Conservation (phyloP, 2,888 invertebrate genomes). For the Calameuta filiformis region DNA sequence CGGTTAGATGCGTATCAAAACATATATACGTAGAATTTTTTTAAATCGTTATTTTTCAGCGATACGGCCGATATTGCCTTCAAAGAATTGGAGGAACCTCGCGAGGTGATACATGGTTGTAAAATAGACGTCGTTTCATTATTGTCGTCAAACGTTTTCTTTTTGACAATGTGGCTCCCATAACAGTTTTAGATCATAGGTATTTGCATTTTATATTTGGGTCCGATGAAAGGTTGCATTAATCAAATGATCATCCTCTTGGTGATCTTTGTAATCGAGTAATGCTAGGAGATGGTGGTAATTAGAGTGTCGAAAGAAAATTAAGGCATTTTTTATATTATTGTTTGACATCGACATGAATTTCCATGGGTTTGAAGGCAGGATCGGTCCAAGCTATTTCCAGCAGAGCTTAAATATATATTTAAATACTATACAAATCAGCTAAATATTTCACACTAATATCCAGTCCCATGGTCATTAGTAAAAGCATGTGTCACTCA, state of each 20-base stretch:
- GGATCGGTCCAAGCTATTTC: neutral
- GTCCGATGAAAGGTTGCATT: neutral
- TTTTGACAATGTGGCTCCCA: neutral
- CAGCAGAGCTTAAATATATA: slow-evolving; percentile 5
- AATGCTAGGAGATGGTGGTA: neutral
- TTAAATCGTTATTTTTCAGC: neutral
- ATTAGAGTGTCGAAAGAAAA: neutral
- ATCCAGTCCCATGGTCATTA: slow-evolving; percentile 14
- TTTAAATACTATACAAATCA: slow-evolving; percentile 16
- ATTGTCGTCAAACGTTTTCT: neutral
- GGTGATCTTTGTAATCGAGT: neutral
- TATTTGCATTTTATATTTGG: neutral
- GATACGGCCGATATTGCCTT: slow-evolving; percentile 2
- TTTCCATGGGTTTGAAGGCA: slow-evolving; percentile 5
- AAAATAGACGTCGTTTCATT: neutral
- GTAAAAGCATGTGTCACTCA: neutral
- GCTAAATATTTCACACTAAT: slow-evolving; percentile 13
- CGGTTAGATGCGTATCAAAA: slow-evolving; percentile 12
- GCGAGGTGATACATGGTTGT: neutral
- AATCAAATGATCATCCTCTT: neutral
- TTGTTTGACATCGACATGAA: neutral
- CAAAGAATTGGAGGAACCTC: slow-evolving; percentile 1
- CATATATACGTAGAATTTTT: slow-evolving; percentile 5
- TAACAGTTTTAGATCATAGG: neutral
- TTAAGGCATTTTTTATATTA: neutral